Evolutionary conservation across 2,888 invertebrate genomes (phyloP), one percentile per base, ranked within the genome.

Genomic region (Lamellibrachia columna): DNA sequence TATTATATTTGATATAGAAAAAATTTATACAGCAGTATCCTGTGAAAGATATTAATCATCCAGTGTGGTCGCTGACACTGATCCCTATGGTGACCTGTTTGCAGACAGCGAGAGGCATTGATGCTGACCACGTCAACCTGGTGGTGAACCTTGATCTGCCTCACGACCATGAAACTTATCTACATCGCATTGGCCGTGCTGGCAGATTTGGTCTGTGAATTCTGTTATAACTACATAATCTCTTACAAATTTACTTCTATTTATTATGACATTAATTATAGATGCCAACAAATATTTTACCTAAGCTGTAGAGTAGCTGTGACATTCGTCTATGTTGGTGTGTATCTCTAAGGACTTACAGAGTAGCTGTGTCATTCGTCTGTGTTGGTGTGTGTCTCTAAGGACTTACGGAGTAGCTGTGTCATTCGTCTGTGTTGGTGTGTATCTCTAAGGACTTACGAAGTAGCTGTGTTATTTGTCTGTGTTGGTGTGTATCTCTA

Each of bases 101-200:
- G 15, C 95, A 97, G 97, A 97, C 98, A 94, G 98, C 99, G 1
- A 97, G 99, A 94, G 99, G 99, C 15, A 98, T 99, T 94, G 99
- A 99, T 97, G 98, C 98, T 1, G 98, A 98, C 94, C 98, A 98
- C 97, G 98, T 99, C 11, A 98, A 99, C 97, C 96, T 99, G 93
- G 98, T 99, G 0, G 97, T 99, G 9, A 99, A 99, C 96, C 97
- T 99, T 95, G 99, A 99, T 96, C 97, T 98, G 58, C 98, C 99
- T 0, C 94, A 94, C 90, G 96, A 96, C 92, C 98, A 98, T 92
- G 97, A 98, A 95, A 98, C 99, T 0, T 96, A 96, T 93, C 94
- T 96, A n/a, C 99, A 99, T 97, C 97, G 99, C 95, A 99, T 99
- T 96, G 99, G 99, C 0, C 97, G 99, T 95, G 99, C 99, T 91